phyloP scores from a whole-genome alignment of 2,113 vertebrate species.

The Oncorhynchus mykiss region DNA sequence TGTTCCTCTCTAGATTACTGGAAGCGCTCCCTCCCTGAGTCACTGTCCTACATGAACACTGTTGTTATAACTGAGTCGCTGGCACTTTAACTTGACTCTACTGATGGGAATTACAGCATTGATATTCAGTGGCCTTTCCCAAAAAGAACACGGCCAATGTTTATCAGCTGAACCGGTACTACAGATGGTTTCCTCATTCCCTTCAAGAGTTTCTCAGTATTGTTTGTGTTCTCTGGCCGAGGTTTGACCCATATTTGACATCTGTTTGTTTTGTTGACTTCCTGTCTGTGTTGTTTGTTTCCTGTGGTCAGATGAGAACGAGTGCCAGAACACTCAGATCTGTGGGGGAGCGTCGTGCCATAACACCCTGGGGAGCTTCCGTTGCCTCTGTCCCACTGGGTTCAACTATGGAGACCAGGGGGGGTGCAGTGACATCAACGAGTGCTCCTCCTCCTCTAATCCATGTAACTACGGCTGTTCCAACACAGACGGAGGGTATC shows the following conservation, averaged over 20 bases:
- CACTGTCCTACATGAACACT: constrained; percentile 10
- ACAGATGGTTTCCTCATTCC: constrained; percentile 9
- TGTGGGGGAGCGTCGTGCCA: constrained; percentile 96
- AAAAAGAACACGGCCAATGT: constrained; percentile 14
- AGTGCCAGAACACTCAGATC: constrained; percentile 89
- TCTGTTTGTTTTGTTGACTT: constrained; percentile 57
- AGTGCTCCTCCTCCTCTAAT: constrained; percentile 88
- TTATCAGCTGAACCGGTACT: background rate
- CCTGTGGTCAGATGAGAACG: constrained; percentile 88
- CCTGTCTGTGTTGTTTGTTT: constrained; percentile 36
- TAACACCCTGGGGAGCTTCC: constrained; percentile 98
- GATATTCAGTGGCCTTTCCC: background rate
- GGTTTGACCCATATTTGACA: constrained; percentile 21
- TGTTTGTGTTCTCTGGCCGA: constrained; percentile 49
- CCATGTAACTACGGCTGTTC: constrained; percentile 96
- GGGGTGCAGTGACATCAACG: constrained; percentile 90
- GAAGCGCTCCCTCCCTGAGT: constrained; percentile 5
- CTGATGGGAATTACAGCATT: background rate
- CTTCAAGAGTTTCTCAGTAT: constrained; percentile 38
- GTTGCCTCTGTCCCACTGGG: constrained; percentile 94
- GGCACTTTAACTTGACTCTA: background rate
- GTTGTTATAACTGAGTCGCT: background rate
- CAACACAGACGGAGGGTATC: constrained; percentile 95
- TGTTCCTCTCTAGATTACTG: constrained; percentile 21
- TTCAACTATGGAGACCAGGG: constrained; percentile 92